Percentiles rank a stretch among this genome's conserved stretches.
phyloP scores from a whole-genome alignment of 2,113 vertebrate genomes.

The Vireo altiloquus region DNA sequence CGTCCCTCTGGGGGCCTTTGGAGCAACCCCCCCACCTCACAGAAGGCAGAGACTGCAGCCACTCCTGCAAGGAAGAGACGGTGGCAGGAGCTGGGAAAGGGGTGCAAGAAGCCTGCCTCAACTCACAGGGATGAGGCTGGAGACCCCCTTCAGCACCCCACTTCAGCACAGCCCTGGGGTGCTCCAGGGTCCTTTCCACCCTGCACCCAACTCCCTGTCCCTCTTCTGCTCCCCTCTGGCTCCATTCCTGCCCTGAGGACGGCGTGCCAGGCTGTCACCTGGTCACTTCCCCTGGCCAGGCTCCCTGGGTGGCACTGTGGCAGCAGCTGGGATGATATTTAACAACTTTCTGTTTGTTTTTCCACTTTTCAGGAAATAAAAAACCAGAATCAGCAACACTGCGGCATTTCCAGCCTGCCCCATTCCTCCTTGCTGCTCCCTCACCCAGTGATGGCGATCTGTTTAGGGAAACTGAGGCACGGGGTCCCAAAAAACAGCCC shows the following conservation, averaged over 20 bases:
- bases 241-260: not conserved
- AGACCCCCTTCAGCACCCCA: accelerated
- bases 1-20: too few relatives aligned
- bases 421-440: accelerated
- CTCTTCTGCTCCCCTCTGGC: too few relatives aligned
- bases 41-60: not conserved
- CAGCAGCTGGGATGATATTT: not conserved
- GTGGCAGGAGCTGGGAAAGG: not conserved
- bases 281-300: not conserved
- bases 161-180: not conserved
- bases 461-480: not conserved
- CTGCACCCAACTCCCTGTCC: accelerated
- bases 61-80: not conserved
- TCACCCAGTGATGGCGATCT: not conserved
- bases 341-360: not conserved
- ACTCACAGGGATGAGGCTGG: not conserved
- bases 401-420: accelerated
- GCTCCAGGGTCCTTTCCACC: not conserved
- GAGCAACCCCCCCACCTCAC: not conserved
- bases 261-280: not conserved
- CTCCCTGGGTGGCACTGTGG: not conserved
- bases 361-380: not conserved
- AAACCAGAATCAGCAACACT: not conserved
- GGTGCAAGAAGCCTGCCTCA: not conserved
- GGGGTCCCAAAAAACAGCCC: not conserved